Percentiles rank a stretch among this genome's conserved stretches.
Conservation (phyloP, 2,113 vertebrate genomes). For the Cyprinus carpio region DNA sequence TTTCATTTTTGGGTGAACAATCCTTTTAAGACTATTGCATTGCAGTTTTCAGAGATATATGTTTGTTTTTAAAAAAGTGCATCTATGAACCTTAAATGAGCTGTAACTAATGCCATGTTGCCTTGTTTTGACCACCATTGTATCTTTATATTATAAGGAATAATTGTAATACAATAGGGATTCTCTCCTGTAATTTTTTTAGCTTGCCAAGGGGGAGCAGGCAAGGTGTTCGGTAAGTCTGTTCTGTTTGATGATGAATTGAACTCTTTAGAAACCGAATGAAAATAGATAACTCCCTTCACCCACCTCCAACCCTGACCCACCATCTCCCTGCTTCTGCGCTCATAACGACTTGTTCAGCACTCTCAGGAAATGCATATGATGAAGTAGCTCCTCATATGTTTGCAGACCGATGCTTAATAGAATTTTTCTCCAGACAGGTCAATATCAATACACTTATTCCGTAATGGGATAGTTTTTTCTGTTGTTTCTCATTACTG, state of each 20-base stretch:
- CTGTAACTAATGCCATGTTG: neutral
- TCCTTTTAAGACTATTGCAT: neutral
- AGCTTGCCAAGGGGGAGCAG: slow-evolving; percentile 61
- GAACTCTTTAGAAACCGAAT: slow-evolving; percentile 15
- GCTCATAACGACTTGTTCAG: slow-evolving; percentile 16
- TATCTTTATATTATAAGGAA: neutral
- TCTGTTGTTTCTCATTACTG: neutral
- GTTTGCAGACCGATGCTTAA: neutral
- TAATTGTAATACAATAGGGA: slow-evolving; percentile 29
- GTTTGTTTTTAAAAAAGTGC: neutral
- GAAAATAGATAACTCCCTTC: slow-evolving; percentile 13
- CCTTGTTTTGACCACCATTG: neutral
- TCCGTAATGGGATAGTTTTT: neutral
- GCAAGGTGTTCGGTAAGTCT: slow-evolving; percentile 59
- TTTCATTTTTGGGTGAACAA: neutral
- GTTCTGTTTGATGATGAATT: slow-evolving; percentile 37
- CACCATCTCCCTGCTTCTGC: slow-evolving; percentile 3
- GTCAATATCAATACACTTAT: neutral
- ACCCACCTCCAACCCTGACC: neutral
- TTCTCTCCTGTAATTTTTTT: slow-evolving; percentile 46
- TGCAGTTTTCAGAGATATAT: neutral
- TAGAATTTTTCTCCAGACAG: neutral
- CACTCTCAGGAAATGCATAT: slow-evolving; percentile 23
- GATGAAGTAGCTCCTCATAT: neutral
- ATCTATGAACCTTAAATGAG: neutral